phyloP scores from a whole-genome alignment of 2,888 invertebrate genomes.

The Oscheius myriophilus region DNA sequence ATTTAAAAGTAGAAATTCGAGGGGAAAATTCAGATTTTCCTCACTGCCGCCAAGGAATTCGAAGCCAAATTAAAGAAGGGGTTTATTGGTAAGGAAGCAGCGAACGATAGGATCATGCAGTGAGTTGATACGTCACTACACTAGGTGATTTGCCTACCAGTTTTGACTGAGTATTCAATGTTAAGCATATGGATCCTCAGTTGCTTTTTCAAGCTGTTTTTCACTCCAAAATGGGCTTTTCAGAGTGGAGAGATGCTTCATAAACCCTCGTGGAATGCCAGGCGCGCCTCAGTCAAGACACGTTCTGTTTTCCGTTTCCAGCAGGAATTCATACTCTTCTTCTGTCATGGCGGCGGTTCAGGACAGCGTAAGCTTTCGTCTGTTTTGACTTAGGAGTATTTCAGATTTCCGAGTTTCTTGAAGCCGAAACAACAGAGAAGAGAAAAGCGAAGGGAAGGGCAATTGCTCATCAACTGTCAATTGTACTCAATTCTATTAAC shows the following conservation, averaged over 20 bases:
- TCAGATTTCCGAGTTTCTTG: constrained; percentile 41
- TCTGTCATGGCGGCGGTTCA: constrained; percentile 61
- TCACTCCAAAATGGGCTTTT: constrained; percentile 17
- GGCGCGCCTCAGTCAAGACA: constrained; percentile 64
- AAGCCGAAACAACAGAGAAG: constrained; percentile 39
- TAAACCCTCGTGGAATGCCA: constrained; percentile 72
- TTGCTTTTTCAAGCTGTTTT: too few species aligned
- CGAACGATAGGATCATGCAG: constrained; percentile 57
- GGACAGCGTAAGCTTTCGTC: constrained; percentile 43
- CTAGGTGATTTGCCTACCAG: not conserved
- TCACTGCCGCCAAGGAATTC: constrained; percentile 35
- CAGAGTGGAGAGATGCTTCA: constrained; percentile 71
- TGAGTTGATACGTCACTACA: constrained; percentile 14
- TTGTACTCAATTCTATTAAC: constrained; percentile 63
- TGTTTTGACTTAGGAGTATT: not conserved
- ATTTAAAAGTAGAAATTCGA: constrained; percentile 26
- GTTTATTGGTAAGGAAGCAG: constrained; percentile 40
- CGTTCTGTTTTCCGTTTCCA: constrained; percentile 70
- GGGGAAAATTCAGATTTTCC: constrained; percentile 40
- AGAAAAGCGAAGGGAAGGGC: constrained; percentile 39
- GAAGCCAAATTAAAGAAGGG: constrained; percentile 54
- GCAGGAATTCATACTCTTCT: constrained; percentile 56
- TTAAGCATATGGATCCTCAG: too few species aligned
- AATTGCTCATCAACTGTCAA: constrained; percentile 59
- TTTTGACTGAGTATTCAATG: too few species aligned